Evolutionary conservation across 30 jellyfish, hydroid and myxozoan genomes (phyloP).

Genomic region (Pseudorhiza aurosa): DNA sequence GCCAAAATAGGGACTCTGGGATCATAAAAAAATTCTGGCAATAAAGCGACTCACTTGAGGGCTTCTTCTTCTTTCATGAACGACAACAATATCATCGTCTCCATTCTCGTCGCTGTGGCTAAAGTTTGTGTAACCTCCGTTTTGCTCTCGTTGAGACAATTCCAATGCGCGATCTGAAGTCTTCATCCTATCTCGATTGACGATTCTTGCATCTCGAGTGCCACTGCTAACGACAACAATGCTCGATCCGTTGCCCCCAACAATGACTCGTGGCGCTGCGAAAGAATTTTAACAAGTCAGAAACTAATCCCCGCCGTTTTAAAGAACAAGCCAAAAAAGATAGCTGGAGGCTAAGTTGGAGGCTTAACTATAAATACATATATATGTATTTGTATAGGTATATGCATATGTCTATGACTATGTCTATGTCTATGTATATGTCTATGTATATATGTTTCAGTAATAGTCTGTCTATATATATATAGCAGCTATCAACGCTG

Average conservation of each 20-base stretch:
- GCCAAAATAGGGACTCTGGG: no score
- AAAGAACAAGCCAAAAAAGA: no score
- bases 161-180: conserved; percentile 10
- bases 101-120: conserved; percentile 9
- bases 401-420: no score
- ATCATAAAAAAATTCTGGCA: no score
- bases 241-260: conserved; percentile 24
- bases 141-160: conserved; percentile 5
- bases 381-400: no score
- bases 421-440: no score
- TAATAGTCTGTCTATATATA: no score
- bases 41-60: conserved; percentile 40
- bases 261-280: conserved; percentile 36
- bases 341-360: no score
- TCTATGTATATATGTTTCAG: no score
- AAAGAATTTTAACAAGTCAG: not conserved
- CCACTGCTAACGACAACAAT: conserved; percentile 39
- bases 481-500: no score
- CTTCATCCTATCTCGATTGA: conserved; percentile 5
- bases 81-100: conserved; percentile 50
- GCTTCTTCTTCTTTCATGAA: conserved; percentile 39
- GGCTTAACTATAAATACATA: no score
- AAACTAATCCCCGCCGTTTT: no score
- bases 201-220: conserved; percentile 21
- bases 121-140: conserved; percentile 8